A percentile compares a stretch with the other conserved stretches of the same genome.
phyloP scores from a whole-genome alignment of 2,888 invertebrate species.

The Tetropium fuscum region DNA sequence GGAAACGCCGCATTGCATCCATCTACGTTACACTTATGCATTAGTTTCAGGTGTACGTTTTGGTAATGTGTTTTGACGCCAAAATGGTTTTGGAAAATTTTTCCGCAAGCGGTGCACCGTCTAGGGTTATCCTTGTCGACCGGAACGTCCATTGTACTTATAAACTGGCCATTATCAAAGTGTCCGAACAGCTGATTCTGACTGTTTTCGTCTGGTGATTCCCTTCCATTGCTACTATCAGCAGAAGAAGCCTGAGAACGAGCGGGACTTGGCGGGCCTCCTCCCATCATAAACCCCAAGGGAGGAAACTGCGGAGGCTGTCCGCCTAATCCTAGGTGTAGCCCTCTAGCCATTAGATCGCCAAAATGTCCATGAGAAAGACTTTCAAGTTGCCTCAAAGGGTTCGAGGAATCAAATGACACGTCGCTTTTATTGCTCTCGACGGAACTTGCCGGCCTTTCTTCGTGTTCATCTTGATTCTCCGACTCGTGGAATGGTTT shows the following conservation, averaged over 20 bases:
- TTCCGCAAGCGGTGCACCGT: constrained; percentile 92
- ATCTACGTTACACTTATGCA: constrained; percentile 95
- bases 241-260: constrained; percentile 74
- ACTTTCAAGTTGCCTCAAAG: constrained; percentile 82
- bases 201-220: constrained; percentile 70
- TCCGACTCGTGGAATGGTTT: constrained; percentile 56
- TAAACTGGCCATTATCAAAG: constrained; percentile 80
- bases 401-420: constrained; percentile 75
- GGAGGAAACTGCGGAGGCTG: constrained; percentile 64
- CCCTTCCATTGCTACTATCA: constrained; percentile 69
- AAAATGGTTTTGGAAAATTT: constrained; percentile 93
- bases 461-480: constrained; percentile 62
- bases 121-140: constrained; percentile 93
- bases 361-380: constrained; percentile 83
- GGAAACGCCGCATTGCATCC: constrained; percentile 96
- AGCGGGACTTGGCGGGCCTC: constrained; percentile 72
- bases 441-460: constrained; percentile 68
- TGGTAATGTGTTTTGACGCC: constrained; percentile 95
- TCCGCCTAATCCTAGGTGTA: constrained; percentile 62
- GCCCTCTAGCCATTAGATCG: constrained; percentile 65
- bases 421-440: constrained; percentile 71
- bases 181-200: constrained; percentile 77
- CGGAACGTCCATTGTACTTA: constrained; percentile 84
- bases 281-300: constrained; percentile 67
- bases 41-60: constrained; percentile 93